phyloP scores from a whole-genome alignment of 1,140 invertebrate genomes.

The Dolichoris vasculosae region DNA sequence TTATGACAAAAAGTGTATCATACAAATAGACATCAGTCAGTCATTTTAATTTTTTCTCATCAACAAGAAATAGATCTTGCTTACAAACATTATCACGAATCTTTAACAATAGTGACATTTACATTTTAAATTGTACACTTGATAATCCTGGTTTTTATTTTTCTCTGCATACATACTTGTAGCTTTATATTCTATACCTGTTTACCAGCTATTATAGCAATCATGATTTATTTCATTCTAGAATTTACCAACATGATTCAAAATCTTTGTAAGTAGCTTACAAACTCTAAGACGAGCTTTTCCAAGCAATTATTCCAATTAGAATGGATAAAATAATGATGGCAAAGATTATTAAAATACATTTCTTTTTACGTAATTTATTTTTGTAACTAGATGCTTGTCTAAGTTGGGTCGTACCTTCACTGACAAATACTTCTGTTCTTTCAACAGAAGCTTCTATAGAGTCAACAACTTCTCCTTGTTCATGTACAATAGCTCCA shows the following conservation, averaged over 20 bases:
- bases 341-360: conserved; percentile 82
- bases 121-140: conserved; percentile 8
- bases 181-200: conserved; percentile 21
- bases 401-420: conserved; percentile 86
- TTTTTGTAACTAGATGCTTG: conserved; percentile 91
- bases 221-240: conserved; percentile 36
- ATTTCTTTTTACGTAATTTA: conserved; percentile 90
- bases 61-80: conserved; percentile 20
- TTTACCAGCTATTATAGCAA: conserved; percentile 39
- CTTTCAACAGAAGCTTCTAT: conserved; percentile 97
- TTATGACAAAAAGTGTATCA: conserved; percentile 32
- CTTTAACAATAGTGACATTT: conserved; percentile 50
- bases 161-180: conserved; percentile 8
- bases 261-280: conserved; percentile 4
- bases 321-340: conserved; percentile 82
- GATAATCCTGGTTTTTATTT: conserved; percentile 39
- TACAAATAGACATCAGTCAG: conserved; percentile 27
- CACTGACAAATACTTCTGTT: conserved; percentile 89
- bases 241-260: conserved; percentile 5
- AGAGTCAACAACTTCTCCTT: conserved; percentile 96
- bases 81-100: conserved; percentile 43
- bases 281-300: conserved; percentile 60
- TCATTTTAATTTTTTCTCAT: conserved; percentile 27
- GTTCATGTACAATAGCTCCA: conserved; percentile 96
- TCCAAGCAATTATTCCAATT: conserved; percentile 81